These are phyloP conservation scores for Pimpla rufipes DNA, from an alignment of 2,888 invertebrate species.

Conservation along the genomic window DNA sequence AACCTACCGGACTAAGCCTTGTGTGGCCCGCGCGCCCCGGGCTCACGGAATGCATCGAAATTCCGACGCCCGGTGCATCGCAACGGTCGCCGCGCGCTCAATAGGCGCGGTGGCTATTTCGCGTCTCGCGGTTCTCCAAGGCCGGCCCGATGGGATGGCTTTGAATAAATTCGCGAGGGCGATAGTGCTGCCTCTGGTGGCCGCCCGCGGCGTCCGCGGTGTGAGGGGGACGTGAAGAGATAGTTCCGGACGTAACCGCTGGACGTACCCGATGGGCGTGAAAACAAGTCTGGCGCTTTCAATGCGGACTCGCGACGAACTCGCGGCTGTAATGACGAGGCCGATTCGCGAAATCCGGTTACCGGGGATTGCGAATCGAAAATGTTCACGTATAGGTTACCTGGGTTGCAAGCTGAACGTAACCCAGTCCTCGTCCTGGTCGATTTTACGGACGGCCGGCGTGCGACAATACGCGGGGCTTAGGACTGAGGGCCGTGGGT, in stretches of 20 bases:
- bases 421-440: too few relatives aligned
- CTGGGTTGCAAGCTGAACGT: background rate
- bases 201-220: too few relatives aligned
- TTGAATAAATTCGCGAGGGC: slow-evolving; percentile 22
- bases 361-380: slow-evolving; percentile 36
- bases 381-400: background rate
- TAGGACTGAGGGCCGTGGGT: too few relatives aligned
- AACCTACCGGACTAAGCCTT: slow-evolving; percentile 70
- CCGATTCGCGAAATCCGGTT: slow-evolving; percentile 43
- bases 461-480: too few relatives aligned
- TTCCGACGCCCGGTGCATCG: slow-evolving; percentile 27
- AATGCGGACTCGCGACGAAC: slow-evolving; percentile 21
- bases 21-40: too few relatives aligned
- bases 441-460: too few relatives aligned
- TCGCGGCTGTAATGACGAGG: slow-evolving; percentile 38
- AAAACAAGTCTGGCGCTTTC: slow-evolving; percentile 57
- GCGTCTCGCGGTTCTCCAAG: slow-evolving; percentile 10
- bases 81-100: background rate
- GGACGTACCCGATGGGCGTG: slow-evolving; percentile 49
- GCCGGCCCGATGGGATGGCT: background rate
- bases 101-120: slow-evolving; percentile 23
- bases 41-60: slow-evolving; percentile 45
- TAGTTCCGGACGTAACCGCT: slow-evolving; percentile 38
- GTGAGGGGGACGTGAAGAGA: slow-evolving; percentile 26
- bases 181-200: background rate